Evolutionary conservation across 2,888 invertebrate genomes (phyloP).

Genomic region (Sphaerophoria taeniata): DNA sequence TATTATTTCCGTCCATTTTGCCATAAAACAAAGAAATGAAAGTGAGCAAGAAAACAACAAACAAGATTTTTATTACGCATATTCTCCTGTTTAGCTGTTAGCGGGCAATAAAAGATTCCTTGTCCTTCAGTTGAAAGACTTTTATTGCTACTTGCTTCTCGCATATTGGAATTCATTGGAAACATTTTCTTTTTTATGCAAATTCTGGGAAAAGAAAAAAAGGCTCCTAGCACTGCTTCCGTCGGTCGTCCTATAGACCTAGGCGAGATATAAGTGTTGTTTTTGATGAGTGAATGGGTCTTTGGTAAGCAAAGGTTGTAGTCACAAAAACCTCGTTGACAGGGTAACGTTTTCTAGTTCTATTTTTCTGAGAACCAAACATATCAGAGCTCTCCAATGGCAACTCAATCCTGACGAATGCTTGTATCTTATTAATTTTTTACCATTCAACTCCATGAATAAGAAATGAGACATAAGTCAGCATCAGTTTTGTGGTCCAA

Average conservation of each 20-base stretch:
- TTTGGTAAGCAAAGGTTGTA: no score
- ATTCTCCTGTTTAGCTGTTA: conserved; percentile 23
- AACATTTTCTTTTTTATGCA: conserved; percentile 50
- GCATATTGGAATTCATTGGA: conserved; percentile 64
- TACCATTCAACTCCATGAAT: conserved; percentile 60
- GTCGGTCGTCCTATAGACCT: not conserved
- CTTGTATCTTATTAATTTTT: conserved; percentile 48
- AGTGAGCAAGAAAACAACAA: not conserved
- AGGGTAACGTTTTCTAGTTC: no score
- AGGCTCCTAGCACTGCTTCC: no score
- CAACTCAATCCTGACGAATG: not conserved
- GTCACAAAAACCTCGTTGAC: no score
- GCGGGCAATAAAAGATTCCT: conserved; percentile 62
- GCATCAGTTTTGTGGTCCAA: conserved; percentile 6
- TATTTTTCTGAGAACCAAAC: no score
- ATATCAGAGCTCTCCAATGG: no score
- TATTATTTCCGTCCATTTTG: conserved; percentile 10
- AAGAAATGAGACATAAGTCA: conserved; percentile 36
- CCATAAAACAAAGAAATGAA: not conserved
- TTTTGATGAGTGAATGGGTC: not conserved
- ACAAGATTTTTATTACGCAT: conserved; percentile 30
- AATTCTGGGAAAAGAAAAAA: not conserved
- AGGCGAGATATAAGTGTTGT: not conserved
- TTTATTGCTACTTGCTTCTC: conserved; percentile 50
- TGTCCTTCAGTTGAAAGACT: conserved; percentile 39